phyloP scores from a whole-genome alignment of 2,888 invertebrate species.

The Mongoloraphidia duomilia region DNA sequence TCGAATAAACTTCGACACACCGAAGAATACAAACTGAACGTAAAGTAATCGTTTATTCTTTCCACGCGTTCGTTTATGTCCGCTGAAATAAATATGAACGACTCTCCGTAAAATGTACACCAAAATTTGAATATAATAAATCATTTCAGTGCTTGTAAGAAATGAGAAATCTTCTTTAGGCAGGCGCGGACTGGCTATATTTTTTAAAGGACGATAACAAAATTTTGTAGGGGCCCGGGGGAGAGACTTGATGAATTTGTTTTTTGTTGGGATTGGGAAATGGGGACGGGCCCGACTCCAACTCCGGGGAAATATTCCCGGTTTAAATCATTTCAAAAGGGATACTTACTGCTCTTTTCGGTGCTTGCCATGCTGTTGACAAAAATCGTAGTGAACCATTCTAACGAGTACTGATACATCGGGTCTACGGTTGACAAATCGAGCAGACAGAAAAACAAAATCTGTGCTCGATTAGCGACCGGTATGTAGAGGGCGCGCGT shows the following conservation, averaged over 20 bases:
- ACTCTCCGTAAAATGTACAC: background rate
- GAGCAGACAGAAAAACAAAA: conserved; percentile 75
- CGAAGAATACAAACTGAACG: conserved; percentile 68
- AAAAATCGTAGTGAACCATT: conserved; percentile 80
- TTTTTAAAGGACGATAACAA: background rate
- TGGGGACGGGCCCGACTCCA: background rate
- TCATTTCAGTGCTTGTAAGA: background rate
- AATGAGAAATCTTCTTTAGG: background rate
- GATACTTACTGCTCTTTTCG: conserved; percentile 42
- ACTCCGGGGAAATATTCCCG: background rate
- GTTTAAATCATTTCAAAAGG: conserved; percentile 5
- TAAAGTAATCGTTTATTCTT: conserved; percentile 69
- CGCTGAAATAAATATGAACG: conserved; percentile 29
- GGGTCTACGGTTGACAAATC: conserved; percentile 81
- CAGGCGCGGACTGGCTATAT: too few relatives aligned
- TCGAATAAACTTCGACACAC: conserved; percentile 85
- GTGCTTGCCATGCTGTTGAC: conserved; percentile 55
- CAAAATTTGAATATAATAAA: background rate
- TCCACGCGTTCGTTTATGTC: conserved; percentile 59
- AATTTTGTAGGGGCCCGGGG: too few relatives aligned
- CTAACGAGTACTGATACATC: conserved; percentile 90
- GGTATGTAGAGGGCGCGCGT: conserved; percentile 71
- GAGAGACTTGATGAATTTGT: too few relatives aligned
- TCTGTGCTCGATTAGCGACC: conserved; percentile 73
- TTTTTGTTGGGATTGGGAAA: background rate